A percentile compares a stretch with the other conserved stretches of the same genome.
Evolutionary conservation across 2,797 vertebrate species (phyloP).

Genomic region (Cynodonichthys magdalenae): DNA sequence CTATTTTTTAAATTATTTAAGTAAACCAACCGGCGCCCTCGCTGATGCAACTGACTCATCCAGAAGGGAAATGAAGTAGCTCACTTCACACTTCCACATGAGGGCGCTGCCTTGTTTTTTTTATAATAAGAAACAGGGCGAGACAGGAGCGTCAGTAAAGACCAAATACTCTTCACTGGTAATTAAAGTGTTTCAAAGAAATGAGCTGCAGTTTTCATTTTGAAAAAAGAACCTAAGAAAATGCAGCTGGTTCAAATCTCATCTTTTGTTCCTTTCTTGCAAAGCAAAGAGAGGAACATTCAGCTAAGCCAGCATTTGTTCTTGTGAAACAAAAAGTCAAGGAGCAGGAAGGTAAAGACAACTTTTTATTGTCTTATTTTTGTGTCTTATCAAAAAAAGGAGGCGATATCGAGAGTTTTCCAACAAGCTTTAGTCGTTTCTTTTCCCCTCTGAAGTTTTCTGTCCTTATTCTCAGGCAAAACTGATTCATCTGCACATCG

Average conservation of each 20-base stretch:
- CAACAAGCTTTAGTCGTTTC: constrained; percentile 3
- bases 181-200: not conserved
- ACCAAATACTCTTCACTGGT: not conserved
- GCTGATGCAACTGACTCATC: no score
- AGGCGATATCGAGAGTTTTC: constrained; percentile 14
- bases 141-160: not conserved
- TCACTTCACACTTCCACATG: not conserved
- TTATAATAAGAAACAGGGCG: not conserved
- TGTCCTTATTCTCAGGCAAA: constrained; percentile 29
- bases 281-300: no score
- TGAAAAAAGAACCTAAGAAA: not conserved
- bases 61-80: no score
- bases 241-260: not conserved
- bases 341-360: no score
- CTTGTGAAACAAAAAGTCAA: no score
- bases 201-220: not conserved
- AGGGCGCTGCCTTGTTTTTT: not conserved
- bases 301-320: no score
- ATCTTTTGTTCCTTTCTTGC: not conserved
- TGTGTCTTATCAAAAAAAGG: not conserved
- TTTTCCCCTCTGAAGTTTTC: constrained; percentile 6
- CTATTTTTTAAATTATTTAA: no score
- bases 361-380: not conserved
- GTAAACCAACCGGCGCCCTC: no score
- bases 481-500: constrained; percentile 14